A percentile compares a stretch with the other conserved stretches of the same genome.
Evolutionary conservation across 2,113 vertebrate species (phyloP).

Genomic region (Xiphophorus maculatus): DNA sequence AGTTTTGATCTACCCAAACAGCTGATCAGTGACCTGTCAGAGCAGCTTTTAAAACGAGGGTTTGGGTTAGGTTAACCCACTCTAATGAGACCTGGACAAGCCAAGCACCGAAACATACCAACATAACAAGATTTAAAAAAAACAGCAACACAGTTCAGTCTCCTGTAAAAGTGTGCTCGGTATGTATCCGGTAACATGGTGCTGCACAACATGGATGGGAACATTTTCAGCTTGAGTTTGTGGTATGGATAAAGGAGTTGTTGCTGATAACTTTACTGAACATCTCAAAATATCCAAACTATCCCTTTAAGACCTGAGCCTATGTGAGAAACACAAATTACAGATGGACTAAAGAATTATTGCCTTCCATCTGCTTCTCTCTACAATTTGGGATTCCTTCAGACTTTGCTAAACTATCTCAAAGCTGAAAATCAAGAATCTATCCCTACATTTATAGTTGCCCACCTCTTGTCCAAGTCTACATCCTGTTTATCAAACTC

Average conservation of each 20-base stretch:
- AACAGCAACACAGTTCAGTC: no score
- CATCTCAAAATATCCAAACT: background rate
- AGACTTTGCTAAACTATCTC: background rate
- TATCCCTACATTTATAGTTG: conserved; percentile 4
- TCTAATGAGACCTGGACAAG: background rate
- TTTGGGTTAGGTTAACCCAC: background rate
- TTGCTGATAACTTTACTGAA: no score
- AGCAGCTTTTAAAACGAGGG: background rate
- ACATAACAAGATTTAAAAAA: no score
- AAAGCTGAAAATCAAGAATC: background rate
- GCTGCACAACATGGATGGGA: background rate
- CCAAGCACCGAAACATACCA: background rate
- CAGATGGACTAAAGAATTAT: background rate
- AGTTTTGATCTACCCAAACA: background rate
- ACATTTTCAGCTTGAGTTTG: background rate
- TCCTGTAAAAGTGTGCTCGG: no score
- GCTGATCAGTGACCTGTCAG: background rate
- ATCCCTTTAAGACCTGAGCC: background rate
- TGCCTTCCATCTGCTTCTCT: no score
- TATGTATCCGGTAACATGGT: background rate
- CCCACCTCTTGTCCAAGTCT: background rate
- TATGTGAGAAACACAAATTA: background rate
- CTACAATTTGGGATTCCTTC: background rate
- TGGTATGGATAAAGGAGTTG: no score
- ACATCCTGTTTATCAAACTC: conserved; percentile 13